Evolutionary conservation across 2,797 vertebrate genomes (phyloP), one percentile per base, ranked within the genome.

Genomic region (Pseudochaenichthys georgianus): DNA sequence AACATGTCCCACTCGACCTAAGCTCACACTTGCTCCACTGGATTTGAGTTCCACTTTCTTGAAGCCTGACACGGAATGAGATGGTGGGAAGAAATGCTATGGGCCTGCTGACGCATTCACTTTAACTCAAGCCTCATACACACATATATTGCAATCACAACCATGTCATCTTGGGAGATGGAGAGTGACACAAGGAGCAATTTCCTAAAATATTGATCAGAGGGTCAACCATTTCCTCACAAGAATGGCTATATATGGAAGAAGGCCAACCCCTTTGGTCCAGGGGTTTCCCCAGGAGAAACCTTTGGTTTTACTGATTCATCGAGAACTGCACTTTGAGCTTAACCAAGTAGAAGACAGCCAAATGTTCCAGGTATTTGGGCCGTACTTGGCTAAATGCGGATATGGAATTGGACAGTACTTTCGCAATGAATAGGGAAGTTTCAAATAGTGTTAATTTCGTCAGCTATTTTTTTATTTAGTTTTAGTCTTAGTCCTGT

Each of bases 121-220:
- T 94, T 93, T 91, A 82, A 72, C 83, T 90, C 87, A 83, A 87
- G 60, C 65, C 66, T 72, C 55, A 50, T 21, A 70, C 70, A 68
- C 73, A 64, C 77, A 81, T 66, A 69, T 23, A 53, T 64, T 61
- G 59, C 63, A 54, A 77, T 84, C 72, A 80, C 55, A 5, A 88
- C 83, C 77, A 80, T 76, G 80, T 87, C 84, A 89, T 75, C 86
- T 58, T 58, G 68, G 84, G 81, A 90, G 86, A 93, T 87, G 79
- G 78, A 78, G 87, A 91, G 78, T 89, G 89, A 93, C 91, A 93
- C 76, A 65, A 88, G 89, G 89, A 94, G 93, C 86, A 88, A 91
- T 94, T 90, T 89, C 80, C 80, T 96, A 89, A 95, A 95, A 95
- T 95, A 95, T 95, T 95, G 92, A 96, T 95, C 79, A 89, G 34